Evolutionary conservation across 2,113 vertebrate species (phyloP).

Genomic region (Melozone crissalis): DNA sequence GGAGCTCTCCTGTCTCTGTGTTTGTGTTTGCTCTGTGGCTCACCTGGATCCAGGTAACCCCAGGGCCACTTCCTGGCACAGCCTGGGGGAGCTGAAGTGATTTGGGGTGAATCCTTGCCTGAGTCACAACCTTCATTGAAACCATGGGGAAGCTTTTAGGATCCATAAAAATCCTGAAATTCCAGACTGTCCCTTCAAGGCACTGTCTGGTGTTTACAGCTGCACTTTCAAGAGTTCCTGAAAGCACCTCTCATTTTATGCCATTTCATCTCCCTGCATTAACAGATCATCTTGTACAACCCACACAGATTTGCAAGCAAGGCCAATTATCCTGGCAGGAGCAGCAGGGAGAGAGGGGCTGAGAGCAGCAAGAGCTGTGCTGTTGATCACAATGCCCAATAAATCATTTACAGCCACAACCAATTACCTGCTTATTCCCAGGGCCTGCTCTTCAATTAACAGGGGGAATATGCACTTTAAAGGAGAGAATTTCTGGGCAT

Average conservation of each 20-base stretch:
- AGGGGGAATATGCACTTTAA: not conserved
- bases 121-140: not conserved
- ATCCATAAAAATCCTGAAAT: not conserved
- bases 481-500: not conserved
- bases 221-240: not conserved
- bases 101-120: not conserved
- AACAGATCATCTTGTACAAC: not conserved
- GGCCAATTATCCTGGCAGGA: not conserved
- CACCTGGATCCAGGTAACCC: not conserved
- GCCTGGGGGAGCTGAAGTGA: not conserved
- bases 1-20: not conserved
- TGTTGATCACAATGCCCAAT: not conserved
- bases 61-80: not conserved
- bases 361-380: not conserved
- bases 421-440: not conserved
- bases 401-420: not conserved
- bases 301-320: not conserved
- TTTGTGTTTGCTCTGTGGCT: not conserved
- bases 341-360: not conserved
- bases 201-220: not conserved
- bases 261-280: not conserved
- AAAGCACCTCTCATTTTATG: not conserved
- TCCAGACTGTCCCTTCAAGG: not conserved
- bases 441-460: not conserved
- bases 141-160: not conserved